Base-by-base conservation (phyloP, 2,113 vertebrate species). In the Hippocampus zosterae region DNA sequence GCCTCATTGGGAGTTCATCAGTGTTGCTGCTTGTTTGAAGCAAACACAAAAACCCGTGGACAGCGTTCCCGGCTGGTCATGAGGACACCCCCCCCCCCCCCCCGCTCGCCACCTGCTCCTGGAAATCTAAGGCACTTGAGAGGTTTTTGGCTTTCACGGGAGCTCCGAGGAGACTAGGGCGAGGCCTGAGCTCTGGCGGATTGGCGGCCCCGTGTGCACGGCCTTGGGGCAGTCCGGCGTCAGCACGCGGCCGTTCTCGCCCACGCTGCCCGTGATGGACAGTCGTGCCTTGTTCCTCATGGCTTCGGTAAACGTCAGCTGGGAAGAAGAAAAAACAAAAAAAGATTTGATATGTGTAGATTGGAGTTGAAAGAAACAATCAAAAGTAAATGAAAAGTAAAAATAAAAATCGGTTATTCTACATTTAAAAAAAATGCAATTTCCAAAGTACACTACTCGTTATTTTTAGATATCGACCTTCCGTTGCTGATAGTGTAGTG, bases 281-380 rank as follows among this genome's bases (percentile, higher is more conserved):
- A 98, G 88, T 81, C 97, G 95, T 78, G 97, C 97, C 93, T 99
- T 99, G 92, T 98, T 97, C 94, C 97, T 93, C 97, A 99, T 98
- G 93, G 97, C 97, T 95, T 99, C 97, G 80, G 96, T 98, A 92
- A 99, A 99, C 76, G 96, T 98, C 82, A 99, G 92, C 97, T 99
- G 87, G 69, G 85, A 84, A 83, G 59, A 63, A 10, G 70, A 5
- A 29, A 7, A 3, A 59, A 4, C 12, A 55, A 81, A 68, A 40
- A 61, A 40, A 62, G 25, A 13, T 59, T 16, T 16, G 15, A 42
- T 0, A 0, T 15, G 5, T 66, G 75, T 78, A 85, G 71, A 81
- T 52, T 80, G 75, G 83, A 83, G 80, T 23, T 55, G 18, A 10
- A 55, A 55, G 21, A 55, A 55, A 53, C 8, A n/a, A 21, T 8